Conservation (phyloP, 1,140 invertebrate genomes). For the Drosophila saltans region DNA sequence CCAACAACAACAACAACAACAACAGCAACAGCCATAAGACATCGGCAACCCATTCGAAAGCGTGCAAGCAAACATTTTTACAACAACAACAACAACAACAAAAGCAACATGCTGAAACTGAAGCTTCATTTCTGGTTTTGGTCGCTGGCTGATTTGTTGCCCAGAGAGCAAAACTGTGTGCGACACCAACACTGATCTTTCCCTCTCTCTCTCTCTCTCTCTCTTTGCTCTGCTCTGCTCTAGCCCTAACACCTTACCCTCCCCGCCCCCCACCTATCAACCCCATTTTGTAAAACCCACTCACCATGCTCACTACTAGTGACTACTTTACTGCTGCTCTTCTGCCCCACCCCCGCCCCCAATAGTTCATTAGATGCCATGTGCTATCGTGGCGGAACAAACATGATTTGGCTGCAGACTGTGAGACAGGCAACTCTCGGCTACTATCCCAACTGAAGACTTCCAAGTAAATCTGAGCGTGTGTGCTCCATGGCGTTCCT, state of each 20-base stretch:
- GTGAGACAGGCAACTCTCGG: conserved; percentile 28
- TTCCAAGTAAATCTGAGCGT: conserved; percentile 36
- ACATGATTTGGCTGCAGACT: conserved; percentile 73
- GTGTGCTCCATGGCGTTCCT: background rate
- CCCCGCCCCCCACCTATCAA: conserved; percentile 6
- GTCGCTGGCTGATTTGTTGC: conserved; percentile 76
- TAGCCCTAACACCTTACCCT: conserved; percentile 7
- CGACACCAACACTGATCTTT: conserved; percentile 47
- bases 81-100: conserved; percentile 74
- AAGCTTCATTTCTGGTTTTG: conserved; percentile 74
- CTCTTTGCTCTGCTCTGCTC: background rate
- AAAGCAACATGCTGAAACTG: conserved; percentile 30
- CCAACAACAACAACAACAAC: conserved; percentile 50
- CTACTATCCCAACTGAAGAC: conserved; percentile 3
- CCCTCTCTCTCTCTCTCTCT: conserved; percentile 6
- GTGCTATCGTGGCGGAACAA: conserved; percentile 77
- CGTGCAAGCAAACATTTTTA: conserved; percentile 81
- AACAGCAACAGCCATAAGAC: conserved; percentile 42
- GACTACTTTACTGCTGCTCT: conserved; percentile 24
- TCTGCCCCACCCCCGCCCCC: conserved; percentile 60
- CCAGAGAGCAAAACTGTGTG: conserved; percentile 58
- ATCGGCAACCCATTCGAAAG: conserved; percentile 67
- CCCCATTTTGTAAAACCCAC: background rate
- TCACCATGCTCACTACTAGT: background rate
- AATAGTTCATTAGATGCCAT: conserved; percentile 79